phyloP scores from a whole-genome alignment of 2,797 vertebrate species.

The Betta splendens region DNA sequence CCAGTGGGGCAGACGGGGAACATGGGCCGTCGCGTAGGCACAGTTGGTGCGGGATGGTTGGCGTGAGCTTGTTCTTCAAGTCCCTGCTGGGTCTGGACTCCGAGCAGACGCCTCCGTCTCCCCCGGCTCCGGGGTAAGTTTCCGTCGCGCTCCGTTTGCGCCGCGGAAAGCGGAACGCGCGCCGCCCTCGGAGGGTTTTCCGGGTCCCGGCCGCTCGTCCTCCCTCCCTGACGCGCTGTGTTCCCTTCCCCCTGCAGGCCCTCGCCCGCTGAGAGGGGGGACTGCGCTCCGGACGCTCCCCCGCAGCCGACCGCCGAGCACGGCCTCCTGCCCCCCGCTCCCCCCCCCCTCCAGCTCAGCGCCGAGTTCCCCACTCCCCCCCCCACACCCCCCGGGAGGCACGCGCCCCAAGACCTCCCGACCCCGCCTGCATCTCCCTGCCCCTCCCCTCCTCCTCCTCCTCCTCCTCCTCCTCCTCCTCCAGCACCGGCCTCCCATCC shows the following conservation, averaged over 20 bases:
- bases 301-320: slow-evolving; percentile 51
- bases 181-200: slow-evolving; percentile 3
- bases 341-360: slow-evolving; percentile 62
- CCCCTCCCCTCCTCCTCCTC: slow-evolving; percentile 32
- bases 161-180: neutral
- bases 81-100: slow-evolving; percentile 37
- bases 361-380: slow-evolving; percentile 69
- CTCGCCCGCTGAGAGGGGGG: slow-evolving; percentile 59
- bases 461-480: slow-evolving; percentile 35
- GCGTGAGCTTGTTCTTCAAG: slow-evolving; percentile 47
- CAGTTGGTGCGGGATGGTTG: slow-evolving; percentile 38
- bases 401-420: slow-evolving; percentile 36
- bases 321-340: slow-evolving; percentile 44
- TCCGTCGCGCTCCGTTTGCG: slow-evolving; percentile 9
- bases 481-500: slow-evolving; percentile 34
- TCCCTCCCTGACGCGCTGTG: slow-evolving; percentile 52
- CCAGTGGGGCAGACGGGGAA: slow-evolving; percentile 23
- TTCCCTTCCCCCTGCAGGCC: slow-evolving; percentile 67
- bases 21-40: slow-evolving; percentile 30
- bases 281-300: slow-evolving; percentile 52
- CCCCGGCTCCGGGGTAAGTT: slow-evolving; percentile 48
- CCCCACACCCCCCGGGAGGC: slow-evolving; percentile 68
- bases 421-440: slow-evolving; percentile 61
- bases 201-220: neutral
- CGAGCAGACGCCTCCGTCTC: slow-evolving; percentile 16